phyloP scores from a whole-genome alignment of 1,140 invertebrate species.

The Lordiphosa mommai region DNA sequence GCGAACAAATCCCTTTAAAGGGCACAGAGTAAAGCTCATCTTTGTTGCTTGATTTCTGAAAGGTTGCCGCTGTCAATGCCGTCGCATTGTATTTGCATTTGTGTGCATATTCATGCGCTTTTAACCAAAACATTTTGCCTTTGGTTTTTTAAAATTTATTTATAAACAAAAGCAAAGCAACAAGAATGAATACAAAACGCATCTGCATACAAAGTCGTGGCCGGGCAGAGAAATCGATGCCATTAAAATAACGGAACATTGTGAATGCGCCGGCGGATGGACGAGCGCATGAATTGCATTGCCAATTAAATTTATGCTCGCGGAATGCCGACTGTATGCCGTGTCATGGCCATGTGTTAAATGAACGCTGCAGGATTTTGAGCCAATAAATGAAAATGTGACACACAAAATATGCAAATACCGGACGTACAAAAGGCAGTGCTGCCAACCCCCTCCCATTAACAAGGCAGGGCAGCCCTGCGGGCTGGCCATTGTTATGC shows the following conservation, averaged over 20 bases:
- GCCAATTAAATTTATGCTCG: constrained; percentile 47
- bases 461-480: neutral
- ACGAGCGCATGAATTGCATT: constrained; percentile 37
- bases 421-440: neutral
- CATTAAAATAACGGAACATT: constrained; percentile 48
- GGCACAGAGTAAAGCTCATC: neutral
- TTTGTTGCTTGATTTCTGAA: neutral
- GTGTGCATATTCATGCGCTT: constrained; percentile 15
- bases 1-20: constrained; percentile 5
- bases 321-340: neutral
- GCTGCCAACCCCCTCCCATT: neutral
- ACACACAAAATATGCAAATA: constrained; percentile 49
- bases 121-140: constrained; percentile 9
- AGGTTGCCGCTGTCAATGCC: constrained; percentile 1
- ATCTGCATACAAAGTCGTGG: constrained; percentile 8
- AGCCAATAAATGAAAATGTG: constrained; percentile 47
- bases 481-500: constrained; percentile 37
- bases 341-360: constrained; percentile 35
- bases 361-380: constrained; percentile 34
- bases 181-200: constrained; percentile 18
- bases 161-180: neutral
- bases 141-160: neutral
- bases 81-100: constrained; percentile 32
- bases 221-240: constrained; percentile 17
- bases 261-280: constrained; percentile 8